Conservation (phyloP, 2,113 vertebrate species). For the Corythaeola cristata region DNA sequence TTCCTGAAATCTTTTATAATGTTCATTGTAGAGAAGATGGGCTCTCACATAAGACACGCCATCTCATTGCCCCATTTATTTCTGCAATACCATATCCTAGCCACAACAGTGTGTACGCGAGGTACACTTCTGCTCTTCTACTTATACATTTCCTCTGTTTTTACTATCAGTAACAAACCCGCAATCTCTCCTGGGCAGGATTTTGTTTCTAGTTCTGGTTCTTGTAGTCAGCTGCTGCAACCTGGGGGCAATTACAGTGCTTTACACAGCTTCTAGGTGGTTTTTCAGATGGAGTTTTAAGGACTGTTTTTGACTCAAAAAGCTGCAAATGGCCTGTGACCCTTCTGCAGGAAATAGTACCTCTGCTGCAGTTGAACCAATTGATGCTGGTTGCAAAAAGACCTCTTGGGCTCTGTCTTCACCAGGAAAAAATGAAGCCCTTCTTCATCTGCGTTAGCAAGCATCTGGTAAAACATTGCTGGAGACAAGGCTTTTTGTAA, state of each 20-base stretch:
- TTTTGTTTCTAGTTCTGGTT: conserved; percentile 9
- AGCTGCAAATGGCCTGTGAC: neutral
- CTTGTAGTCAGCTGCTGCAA: neutral
- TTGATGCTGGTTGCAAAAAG: neutral
- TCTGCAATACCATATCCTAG: neutral
- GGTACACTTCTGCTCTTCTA: neutral
- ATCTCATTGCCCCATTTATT: neutral
- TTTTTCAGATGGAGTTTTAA: neutral
- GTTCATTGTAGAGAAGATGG: neutral
- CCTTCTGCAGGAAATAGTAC: neutral
- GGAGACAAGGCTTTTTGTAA: neutral
- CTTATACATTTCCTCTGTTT: neutral
- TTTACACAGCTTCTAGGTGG: neutral
- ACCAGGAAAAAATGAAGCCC: neutral
- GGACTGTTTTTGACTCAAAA: neutral
- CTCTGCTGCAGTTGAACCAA: neutral
- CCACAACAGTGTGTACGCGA: accelerated
- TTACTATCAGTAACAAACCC: neutral
- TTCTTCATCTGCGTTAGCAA: neutral
- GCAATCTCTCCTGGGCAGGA: neutral
- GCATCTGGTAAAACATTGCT: neutral
- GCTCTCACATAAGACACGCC: neutral
- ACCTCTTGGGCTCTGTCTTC: neutral
- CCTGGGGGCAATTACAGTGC: neutral
- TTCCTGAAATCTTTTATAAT: neutral